A percentile compares a stretch with the other conserved stretches of the same genome.
Conservation (phyloP, 1,140 invertebrate species). For the Spodoptera litura region DNA sequence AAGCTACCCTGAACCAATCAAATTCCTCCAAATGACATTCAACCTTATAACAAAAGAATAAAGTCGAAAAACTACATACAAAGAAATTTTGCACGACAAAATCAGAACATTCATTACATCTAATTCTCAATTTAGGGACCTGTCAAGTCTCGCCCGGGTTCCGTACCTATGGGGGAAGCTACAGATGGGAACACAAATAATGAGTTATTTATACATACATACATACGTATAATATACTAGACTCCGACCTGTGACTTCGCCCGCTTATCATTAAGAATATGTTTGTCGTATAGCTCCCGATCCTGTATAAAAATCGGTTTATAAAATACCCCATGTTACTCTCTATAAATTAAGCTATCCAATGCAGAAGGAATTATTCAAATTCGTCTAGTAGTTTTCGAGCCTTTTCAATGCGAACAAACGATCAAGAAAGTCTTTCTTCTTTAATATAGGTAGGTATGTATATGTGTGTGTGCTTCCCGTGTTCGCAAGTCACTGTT, state of each 20-base stretch:
- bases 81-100: neutral
- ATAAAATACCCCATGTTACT: too few species aligned
- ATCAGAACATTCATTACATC: too few species aligned
- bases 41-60: too few species aligned
- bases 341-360: too few species aligned
- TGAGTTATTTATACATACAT: neutral
- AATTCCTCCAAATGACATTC: too few species aligned
- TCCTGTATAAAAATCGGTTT: too few species aligned
- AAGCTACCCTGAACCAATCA: too few species aligned
- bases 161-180: neutral
- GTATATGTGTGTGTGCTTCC: neutral
- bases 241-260: too few species aligned
- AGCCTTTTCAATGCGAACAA: neutral
- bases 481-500: conserved; percentile 20
- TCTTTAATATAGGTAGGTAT: too few species aligned
- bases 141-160: neutral
- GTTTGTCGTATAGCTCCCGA: too few species aligned
- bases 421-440: neutral
- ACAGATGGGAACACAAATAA: conserved; percentile 17
- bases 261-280: too few species aligned
- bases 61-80: too few species aligned
- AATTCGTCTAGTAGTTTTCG: conserved; percentile 8
- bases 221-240: neutral
- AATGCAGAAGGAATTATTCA: neutral
- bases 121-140: neutral